Evolutionary conservation across 2,113 vertebrate species (phyloP), one percentile per base, ranked within the genome.

Genomic region (Naja naja): DNA sequence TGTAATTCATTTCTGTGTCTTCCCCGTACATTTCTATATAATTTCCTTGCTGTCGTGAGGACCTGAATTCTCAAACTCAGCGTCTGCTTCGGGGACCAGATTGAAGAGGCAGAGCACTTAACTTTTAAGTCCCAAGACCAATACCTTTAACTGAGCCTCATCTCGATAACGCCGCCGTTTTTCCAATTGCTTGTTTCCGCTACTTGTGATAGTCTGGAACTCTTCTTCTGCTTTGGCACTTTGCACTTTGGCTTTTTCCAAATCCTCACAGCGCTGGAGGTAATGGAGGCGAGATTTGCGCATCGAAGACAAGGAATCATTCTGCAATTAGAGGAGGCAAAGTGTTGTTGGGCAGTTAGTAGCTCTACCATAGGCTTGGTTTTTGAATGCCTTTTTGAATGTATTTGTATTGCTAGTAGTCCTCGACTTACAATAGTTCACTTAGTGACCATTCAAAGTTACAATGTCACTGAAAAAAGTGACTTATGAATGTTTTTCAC

Each of bases 201-300:
- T 96, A 89, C 96, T 86, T 1, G 95, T 34, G 0, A 56, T 53
- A 34, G 12, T 16, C 81, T 93, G 92, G 89, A 39, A 96, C 18
- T 98, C 98, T 0, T 98, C 98, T 89, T 97, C 93, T 0, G 97
- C 97, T 96, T 97, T 98, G 90, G 98, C 97, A 0, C 97, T 98
- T 93, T 97, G 6, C 0, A 96, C 97, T 95, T 98, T 98, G 0
- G 97, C 98, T 89, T 98, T 98, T 94, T 98, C 97, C 27, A 99
- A 96, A 56, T 99, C 99, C 92, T 99, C 99, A 7, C 98, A 97
- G 89, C 98, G 98, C 94, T 99, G 99, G 2, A 90, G 1, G 49
- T 99, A 99, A n/a, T 98, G 98, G 49, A 98, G 98, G 30, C 97
- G 98, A 56, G 98, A 97, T 88, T 99, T 98, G 96, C 98, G 98